Evolutionary conservation across 2,113 vertebrate genomes (phyloP), one percentile per base, ranked within the genome.

Genomic region (Zosterops hypoxanthus): DNA sequence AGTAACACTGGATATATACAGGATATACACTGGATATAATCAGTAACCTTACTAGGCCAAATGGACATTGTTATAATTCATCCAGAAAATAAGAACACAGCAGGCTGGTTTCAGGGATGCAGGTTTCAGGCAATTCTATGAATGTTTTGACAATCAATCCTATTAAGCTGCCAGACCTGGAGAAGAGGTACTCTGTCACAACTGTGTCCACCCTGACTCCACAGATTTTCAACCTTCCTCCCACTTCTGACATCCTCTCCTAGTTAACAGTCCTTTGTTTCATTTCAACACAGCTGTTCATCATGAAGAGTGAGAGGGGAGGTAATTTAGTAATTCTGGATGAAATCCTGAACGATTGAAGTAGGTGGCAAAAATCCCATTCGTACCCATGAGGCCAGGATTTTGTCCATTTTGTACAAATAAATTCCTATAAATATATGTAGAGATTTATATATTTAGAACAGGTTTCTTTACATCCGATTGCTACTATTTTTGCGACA

Each of bases 261-360:
- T 56, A 55, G 71, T 93, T 93, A 96, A 75, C 86, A 88, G 83
- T 68, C 86, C 69, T 97, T 96, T 92, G 82, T 96, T 95, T 88
- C 88, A 39, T 88, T 94, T 94, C 93, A 92, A 93, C 94, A 90
- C 95, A 96, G 96, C 95, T 96, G 90, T 78, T 97, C 90, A 92
- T 94, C 80, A 84, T 64, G 92, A 90, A 64, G 64, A 81, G 52
- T 70, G 75, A 96, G 92, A 92, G 86, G 64, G 93, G 93, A 97
- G 85, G 88, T 93, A 96, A 95, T 96, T 95, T 96, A 95, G 94
- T 94, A 86, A 94, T 92, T 96, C 72, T 96, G 88, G 93, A 92
- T 94, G 64, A 92, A 96, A 93, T 96, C 94, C 92, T 95, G 94
- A 75, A 76, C 90, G 0, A 64, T 22, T 92, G 93, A 88, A 95